phyloP scores from a whole-genome alignment of 2,797 vertebrate genomes.

The Clarias laeviceps region DNA sequence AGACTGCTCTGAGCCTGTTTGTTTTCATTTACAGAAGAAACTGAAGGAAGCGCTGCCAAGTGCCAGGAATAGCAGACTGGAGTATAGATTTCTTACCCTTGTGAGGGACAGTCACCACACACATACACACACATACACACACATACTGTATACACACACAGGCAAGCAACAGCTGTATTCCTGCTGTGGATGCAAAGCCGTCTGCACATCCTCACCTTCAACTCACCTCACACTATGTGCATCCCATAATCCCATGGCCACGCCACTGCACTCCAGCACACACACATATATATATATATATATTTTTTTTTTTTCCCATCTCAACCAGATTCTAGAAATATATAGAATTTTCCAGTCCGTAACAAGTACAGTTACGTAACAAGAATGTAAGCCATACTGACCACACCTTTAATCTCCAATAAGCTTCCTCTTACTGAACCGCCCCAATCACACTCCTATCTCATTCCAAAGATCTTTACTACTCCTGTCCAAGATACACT shows the following conservation, averaged over 20 bases:
- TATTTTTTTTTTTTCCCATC: not conserved
- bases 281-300: not conserved
- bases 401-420: not conserved
- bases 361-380: not conserved
- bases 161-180: slow-evolving; percentile 18
- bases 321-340: not conserved
- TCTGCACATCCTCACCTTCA: slow-evolving; percentile 10
- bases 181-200: not conserved
- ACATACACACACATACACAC: not conserved
- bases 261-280: not conserved
- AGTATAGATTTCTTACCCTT: slow-evolving; percentile 59
- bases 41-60: slow-evolving; percentile 40
- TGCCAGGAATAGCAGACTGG: slow-evolving; percentile 47
- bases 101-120: slow-evolving; percentile 47
- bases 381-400: not conserved
- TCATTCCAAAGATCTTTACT: not conserved
- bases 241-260: not conserved
- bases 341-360: not conserved
- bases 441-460: not conserved
- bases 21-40: slow-evolving; percentile 44
- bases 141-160: slow-evolving; percentile 15
- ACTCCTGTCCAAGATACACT: not conserved
- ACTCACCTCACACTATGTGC: slow-evolving; percentile 8
- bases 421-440: not conserved
- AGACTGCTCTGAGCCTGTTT: slow-evolving; percentile 34